Conservation (phyloP, 2,797 vertebrate genomes). For the Amphiprion clarkii region DNA sequence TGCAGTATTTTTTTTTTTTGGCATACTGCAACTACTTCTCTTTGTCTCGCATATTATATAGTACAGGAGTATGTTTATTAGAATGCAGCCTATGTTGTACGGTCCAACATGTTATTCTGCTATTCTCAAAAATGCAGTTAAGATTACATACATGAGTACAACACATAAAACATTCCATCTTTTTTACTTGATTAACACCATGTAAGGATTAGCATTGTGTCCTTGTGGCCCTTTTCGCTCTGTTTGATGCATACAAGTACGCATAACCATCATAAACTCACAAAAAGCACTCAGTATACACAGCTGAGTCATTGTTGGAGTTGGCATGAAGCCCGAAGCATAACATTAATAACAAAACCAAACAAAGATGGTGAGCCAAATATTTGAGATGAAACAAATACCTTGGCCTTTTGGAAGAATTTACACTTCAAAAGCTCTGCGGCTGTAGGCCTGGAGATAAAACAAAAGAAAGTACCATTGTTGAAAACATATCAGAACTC, state of each 20-base stretch:
- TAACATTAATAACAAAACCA: slow-evolving; percentile 24
- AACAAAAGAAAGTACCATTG: slow-evolving; percentile 45
- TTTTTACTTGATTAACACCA: too few relatives aligned
- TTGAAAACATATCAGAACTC: slow-evolving; percentile 32
- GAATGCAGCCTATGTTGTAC: too few relatives aligned
- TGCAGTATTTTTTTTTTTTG: too few relatives aligned
- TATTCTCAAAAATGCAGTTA: too few relatives aligned
- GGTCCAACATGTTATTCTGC: too few relatives aligned
- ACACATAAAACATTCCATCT: too few relatives aligned
- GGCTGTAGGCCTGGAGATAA: slow-evolving; percentile 93
- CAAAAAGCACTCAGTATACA: not conserved
- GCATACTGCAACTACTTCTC: too few relatives aligned
- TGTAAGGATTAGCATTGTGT: not conserved
- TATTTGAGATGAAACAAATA: slow-evolving; percentile 81
- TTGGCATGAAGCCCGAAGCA: slow-evolving; percentile 7
- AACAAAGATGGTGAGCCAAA: slow-evolving; percentile 24
- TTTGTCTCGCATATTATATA: too few relatives aligned
- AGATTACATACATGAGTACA: too few relatives aligned
- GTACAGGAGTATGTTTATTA: too few relatives aligned
- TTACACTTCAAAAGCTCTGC: slow-evolving; percentile 99
- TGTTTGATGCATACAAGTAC: slow-evolving; percentile 7
- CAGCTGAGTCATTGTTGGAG: not conserved
- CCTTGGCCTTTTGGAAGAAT: slow-evolving; percentile 99
- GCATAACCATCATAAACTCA: not conserved
- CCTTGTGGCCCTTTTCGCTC: not conserved